Evolutionary conservation across 2,888 invertebrate genomes (phyloP), one percentile per base, ranked within the genome.

Genomic region (Gandaritis pyraliata): DNA sequence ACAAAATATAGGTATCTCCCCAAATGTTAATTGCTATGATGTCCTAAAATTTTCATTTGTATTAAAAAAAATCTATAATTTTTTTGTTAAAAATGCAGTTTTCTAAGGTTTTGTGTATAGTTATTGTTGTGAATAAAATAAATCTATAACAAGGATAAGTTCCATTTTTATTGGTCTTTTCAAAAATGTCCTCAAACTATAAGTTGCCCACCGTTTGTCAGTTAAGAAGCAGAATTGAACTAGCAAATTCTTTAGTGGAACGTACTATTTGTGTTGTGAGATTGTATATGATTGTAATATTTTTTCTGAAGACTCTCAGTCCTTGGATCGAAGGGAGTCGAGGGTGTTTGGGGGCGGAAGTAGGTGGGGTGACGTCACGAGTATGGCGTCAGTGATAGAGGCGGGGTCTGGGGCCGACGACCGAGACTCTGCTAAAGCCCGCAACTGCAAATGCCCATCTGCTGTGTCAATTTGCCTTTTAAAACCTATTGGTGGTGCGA

Each of bases 331-430:
- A 69, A 68, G 73, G 58, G 68, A 43, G 58, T 33, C 46, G 60
- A 68, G 72, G 67, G 69, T 58, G 58, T 65, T 62, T 69, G 67
- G 73, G 77, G 79, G 75, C 69, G 72, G 77, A 77, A 80, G 82
- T 77, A 81, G 83, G 82, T 80, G 72, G 75, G 74, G 63, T 88
- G 90, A 90, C 91, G 91, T 89, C 90, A 89, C 82, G 54, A 66
- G 68, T 64, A 80, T 89, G 89, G 90, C 90, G 91, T 90, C 89
- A 85, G 82, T 58, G 57, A 58, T 66, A 80, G 77, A 77, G 86
- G 85, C 85, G 86, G 83, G 84, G 81, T 81, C 75, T 62, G 73
- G 80, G 87, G 84, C 76, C 86, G 80, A 69, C 83, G 86, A 87
- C 85, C 86, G 78, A 77, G 64, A 43, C 60, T 57, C 59, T 52